Evolutionary conservation across 2,113 vertebrate species (phyloP), one percentile per base, ranked within the genome.

Genomic region (Spea bombifrons): DNA sequence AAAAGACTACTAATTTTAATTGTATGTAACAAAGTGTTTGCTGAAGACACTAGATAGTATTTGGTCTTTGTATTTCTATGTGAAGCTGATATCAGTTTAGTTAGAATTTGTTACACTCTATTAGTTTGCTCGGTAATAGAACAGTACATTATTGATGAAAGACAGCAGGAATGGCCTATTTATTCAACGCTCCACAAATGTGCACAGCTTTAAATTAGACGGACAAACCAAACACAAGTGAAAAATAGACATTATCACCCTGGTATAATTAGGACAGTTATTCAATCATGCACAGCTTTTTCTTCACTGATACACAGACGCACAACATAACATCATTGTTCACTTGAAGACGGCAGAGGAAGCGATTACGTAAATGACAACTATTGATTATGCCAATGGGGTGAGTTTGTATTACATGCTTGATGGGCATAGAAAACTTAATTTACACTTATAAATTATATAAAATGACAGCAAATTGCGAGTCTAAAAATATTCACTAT

Each of bases 191-290:
- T 71, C 68, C 17, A 71, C 69, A 71, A 71, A 78, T 78, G 68
- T 65, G 59, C 57, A 73, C 61, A 73, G 64, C 70, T 79, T 73
- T 73, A 43, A 79, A 73, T 79, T 79, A 79, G 70, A 73, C 67
- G 70, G 70, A 73, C 63, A 66, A 48, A 73, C 69, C 68, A 77
- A 77, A 77, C 63, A 67, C 66, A 71, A 77, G 57, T 70, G 67
- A 77, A 77, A 77, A 77, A 70, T 70, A 71, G 75, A 77, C 75
- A 77, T 77, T 77, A 77, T 70, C 75, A 77, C 67, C 67, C 66
- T 15, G 17, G 66, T 63, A 71, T 77, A 77, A 71, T 71, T 63
- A 77, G 67, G 75, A 17, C 48, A 16, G 66, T 71, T 71, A 76
- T 77, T 61, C 75, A 77, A 77, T 77, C 75, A 70, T 77, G 75